Conservation (phyloP, 1,140 invertebrate species). For the Panonychus citri region DNA sequence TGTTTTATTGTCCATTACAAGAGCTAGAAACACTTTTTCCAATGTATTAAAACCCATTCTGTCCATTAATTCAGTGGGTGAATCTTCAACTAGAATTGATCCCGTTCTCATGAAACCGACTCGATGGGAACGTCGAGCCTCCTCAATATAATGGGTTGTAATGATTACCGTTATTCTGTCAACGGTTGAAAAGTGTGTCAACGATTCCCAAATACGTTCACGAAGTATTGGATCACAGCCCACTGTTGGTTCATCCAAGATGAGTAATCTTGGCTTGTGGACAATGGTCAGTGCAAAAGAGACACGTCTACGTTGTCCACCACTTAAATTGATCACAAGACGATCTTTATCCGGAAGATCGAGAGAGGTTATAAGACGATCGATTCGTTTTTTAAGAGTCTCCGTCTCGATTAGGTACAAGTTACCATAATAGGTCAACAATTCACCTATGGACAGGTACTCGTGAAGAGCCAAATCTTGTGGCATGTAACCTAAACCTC, state of each 20-base stretch:
- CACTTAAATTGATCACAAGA: constrained; percentile 31
- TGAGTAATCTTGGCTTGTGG: constrained; percentile 80
- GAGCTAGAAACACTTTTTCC: constrained; percentile 78
- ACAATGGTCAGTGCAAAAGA: constrained; percentile 76
- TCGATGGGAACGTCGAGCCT: constrained; percentile 21
- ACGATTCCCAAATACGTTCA: constrained; percentile 40
- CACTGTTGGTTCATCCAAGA: constrained; percentile 82
- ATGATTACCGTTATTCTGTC: constrained; percentile 25
- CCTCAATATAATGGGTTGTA: constrained; percentile 26
- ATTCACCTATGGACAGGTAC: constrained; percentile 79
- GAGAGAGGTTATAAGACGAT: constrained; percentile 67
- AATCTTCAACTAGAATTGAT: constrained; percentile 51
- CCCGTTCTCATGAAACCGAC: constrained; percentile 27
- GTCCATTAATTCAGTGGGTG: constrained; percentile 52
- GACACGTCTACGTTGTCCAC: constrained; percentile 71
- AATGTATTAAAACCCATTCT: constrained; percentile 57
- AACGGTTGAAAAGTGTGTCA: constrained; percentile 53
- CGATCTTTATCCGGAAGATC: constrained; percentile 41
- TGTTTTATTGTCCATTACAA: constrained; percentile 33
- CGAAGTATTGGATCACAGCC: constrained; percentile 67
- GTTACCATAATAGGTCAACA: constrained; percentile 83
- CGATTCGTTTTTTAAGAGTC: constrained; percentile 34
- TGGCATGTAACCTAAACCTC: constrained; percentile 15
- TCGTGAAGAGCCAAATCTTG: constrained; percentile 63
- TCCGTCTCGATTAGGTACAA: constrained; percentile 53